Base-by-base conservation (phyloP, 2,888 invertebrate genomes). In the Mystacides longicornis region DNA sequence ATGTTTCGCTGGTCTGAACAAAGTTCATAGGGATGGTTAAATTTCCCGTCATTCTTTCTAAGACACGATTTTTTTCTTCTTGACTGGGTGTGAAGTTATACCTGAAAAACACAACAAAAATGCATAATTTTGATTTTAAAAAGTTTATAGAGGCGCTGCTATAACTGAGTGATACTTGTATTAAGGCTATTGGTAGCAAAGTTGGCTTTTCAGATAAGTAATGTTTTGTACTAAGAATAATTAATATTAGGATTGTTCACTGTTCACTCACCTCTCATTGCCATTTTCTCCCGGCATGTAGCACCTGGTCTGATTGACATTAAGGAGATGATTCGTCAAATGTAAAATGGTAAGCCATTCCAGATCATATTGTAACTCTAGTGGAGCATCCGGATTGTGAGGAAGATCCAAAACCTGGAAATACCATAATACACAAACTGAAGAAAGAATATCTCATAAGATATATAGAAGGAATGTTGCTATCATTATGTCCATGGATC, bases 331-430 rank as follows among this genome's bases (percentile, higher is more conserved):
- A 75, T 98, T 93, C 1, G 98, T 98, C 61, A 82, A 80, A 67
- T 82, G 84, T 47, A 99, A 76, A 66, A 98, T 82, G 9, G 90
- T 83, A 58, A 99, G 73, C 98, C 98, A 99, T 70, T 97, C 94
- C n/a, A 86, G 76, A 74, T 99, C 98, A 70, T 93, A 87, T 61
- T 81, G 76, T 21, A 92, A 69, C 49, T 75, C 71, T 56, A 77
- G 72, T 57, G 78, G 76, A 50, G 77, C 73, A 62, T 77, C 75
- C 63, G 70, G 70, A 60, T 84, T 78, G 62, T 81, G 80, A 5
- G 79, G 74, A 52, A 86, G 65, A 21, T 82, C 79, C 42, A 84
- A 63, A 55, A 89, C 85, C 16, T 89, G 62, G 37, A 48, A 47
- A 51, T 16, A 52, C n/a, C n/a, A n/a, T n/a, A n/a, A n/a, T 14